These are phyloP conservation scores for Propithecus coquereli DNA, from an alignment of 2,113 vertebrate genomes.

Conservation along the genomic window DNA sequence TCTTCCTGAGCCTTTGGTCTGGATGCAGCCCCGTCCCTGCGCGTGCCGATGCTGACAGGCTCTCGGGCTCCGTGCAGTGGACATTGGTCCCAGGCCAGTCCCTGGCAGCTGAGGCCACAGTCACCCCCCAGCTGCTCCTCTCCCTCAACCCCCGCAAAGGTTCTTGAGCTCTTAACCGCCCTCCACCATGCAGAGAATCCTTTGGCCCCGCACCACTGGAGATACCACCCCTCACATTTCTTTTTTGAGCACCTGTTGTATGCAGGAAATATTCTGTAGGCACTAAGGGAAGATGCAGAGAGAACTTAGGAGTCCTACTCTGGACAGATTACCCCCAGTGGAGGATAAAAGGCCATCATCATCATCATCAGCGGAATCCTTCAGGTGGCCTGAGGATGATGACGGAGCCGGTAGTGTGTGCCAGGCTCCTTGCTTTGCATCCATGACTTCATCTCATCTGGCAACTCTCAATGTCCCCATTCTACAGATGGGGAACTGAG, in stretches of 20 bases:
- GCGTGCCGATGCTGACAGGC: rapidly evolving
- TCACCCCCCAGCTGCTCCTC: neutral
- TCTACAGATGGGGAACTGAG: neutral
- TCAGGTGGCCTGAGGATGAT: rapidly evolving
- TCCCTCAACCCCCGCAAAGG: neutral
- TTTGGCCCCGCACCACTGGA: neutral
- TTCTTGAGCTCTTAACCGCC: neutral
- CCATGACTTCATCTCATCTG: neutral
- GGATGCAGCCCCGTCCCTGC: neutral
- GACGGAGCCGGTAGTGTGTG: rapidly evolving
- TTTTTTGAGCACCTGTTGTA: neutral
- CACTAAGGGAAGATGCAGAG: neutral
- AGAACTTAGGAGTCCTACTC: neutral
- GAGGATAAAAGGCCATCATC: neutral
- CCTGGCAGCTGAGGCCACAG: neutral
- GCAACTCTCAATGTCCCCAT: neutral
- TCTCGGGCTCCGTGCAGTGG: neutral
- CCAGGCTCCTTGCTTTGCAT: neutral
- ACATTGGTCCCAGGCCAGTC: neutral
- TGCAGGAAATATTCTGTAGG: neutral
- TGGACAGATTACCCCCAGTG: neutral
- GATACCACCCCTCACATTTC: neutral
- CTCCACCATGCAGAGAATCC: neutral
- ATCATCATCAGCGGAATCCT: too few species aligned
- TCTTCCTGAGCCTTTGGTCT: neutral